Conservation (phyloP, 2,888 invertebrate species). For the Bhutanitis thaidina region DNA sequence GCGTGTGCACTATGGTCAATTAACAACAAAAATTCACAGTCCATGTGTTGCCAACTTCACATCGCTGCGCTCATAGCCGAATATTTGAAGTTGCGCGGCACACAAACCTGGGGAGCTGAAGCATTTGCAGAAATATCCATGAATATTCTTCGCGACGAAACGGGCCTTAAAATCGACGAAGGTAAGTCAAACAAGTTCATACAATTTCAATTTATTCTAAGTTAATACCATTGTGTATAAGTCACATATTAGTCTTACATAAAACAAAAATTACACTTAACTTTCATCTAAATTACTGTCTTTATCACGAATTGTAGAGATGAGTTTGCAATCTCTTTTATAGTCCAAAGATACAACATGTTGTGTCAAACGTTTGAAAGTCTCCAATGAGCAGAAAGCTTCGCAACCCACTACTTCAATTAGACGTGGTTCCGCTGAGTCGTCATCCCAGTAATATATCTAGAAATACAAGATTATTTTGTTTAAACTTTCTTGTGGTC, state of each 20-base stretch:
- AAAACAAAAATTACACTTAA: constrained; percentile 11
- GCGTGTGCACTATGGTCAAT: too few species aligned
- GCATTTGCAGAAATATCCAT: constrained; percentile 90
- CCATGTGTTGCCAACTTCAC: constrained; percentile 96
- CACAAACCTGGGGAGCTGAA: constrained; percentile 91
- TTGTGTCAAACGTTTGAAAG: constrained; percentile 67
- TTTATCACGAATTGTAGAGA: constrained; percentile 29
- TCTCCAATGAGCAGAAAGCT: constrained; percentile 72
- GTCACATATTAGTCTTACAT: constrained; percentile 19
- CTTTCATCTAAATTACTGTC: constrained; percentile 17
- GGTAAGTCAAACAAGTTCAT: constrained; percentile 68
- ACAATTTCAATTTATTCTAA: constrained; percentile 34
- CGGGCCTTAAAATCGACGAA: constrained; percentile 89
- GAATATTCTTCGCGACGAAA: constrained; percentile 93
- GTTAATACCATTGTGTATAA: constrained; percentile 43
- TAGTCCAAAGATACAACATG: constrained; percentile 64
- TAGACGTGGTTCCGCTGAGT: constrained; percentile 65
- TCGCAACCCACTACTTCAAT: constrained; percentile 78
- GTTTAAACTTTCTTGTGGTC: too few species aligned
- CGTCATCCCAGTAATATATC: constrained; percentile 78
- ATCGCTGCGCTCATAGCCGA: constrained; percentile 97
- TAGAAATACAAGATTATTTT: constrained; percentile 35
- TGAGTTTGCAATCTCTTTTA: constrained; percentile 62
- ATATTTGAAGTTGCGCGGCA: constrained; percentile 88
- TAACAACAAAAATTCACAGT: constrained; percentile 61